Evolutionary conservation across 2,113 vertebrate species (phyloP), one percentile per base, ranked within the genome.

Genomic region (Pedetes capensis): DNA sequence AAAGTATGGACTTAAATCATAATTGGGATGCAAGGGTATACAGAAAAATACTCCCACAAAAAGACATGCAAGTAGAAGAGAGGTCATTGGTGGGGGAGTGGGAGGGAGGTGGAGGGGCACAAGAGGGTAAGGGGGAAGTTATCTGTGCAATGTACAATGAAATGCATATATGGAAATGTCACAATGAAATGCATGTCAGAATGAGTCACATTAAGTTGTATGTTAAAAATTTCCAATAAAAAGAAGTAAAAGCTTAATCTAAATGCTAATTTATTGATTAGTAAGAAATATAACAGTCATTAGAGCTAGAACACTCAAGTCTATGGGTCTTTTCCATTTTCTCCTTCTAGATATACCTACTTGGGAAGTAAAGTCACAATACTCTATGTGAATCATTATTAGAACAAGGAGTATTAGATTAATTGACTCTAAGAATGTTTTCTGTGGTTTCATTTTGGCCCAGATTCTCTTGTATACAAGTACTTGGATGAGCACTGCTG

Each of bases 181-280:
- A n/a, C n/a, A n/a, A n/a, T n/a, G n/a, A n/a, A n/a, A n/a, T n/a
- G n/a, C n/a, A n/a, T n/a, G n/a, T n/a, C n/a, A n/a, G n/a, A n/a
- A n/a, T n/a, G n/a, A n/a, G n/a, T n/a, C n/a, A n/a, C n/a, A n/a
- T n/a, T n/a, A n/a, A n/a, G n/a, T n/a, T n/a, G n/a, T n/a, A n/a
- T n/a, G n/a, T n/a, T n/a, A n/a, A n/a, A n/a, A n/a, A n/a, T n/a
- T n/a, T n/a, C n/a, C n/a, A n/a, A n/a, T n/a, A n/a, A n/a, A n/a
- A n/a, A n/a, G n/a, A 87, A 93, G 34, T 10, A 25, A 89, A 53
- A 87, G 84, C 22, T 92, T 83, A 79, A 68, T 74, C 13, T 32
- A 94, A 83, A 90, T 79, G 44, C 63, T 8, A 92, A 83, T 47
- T 94, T 93, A 75, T 32, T 95, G 51, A 64, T 79, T 93, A 84